Evolutionary conservation across 2,113 vertebrate species (phyloP).

Genomic region (Notarius lentiginosus): DNA sequence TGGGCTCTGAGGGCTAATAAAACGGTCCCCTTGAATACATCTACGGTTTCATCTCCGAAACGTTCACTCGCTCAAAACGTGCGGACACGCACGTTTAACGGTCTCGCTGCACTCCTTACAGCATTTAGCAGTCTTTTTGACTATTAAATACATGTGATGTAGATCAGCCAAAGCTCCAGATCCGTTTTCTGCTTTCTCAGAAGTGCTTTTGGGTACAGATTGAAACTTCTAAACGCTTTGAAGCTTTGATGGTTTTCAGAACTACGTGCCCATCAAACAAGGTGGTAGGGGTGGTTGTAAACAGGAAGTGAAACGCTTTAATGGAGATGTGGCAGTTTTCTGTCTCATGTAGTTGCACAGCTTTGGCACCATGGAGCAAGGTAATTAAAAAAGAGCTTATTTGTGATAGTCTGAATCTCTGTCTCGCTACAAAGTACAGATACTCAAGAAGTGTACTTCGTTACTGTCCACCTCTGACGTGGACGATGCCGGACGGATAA

Average conservation of each 20-base stretch:
- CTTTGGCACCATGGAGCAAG: not conserved
- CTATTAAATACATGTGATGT: not conserved
- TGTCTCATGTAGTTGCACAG: not conserved
- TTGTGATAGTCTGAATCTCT: no score
- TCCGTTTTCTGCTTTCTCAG: not conserved
- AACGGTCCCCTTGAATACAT: not conserved
- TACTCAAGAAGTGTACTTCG: no score
- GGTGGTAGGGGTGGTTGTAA: not conserved
- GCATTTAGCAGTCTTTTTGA: not conserved
- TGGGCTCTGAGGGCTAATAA: constrained; percentile 18
- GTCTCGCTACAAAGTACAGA: no score
- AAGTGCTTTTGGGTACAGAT: not conserved
- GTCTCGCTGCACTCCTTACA: not conserved
- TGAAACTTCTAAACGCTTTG: not conserved
- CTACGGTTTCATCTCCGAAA: not conserved
- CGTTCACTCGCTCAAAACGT: not conserved
- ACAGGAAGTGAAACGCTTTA: not conserved
- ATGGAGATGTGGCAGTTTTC: not conserved
- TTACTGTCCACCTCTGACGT: no score
- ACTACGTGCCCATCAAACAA: not conserved
- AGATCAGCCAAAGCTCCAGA: not conserved
- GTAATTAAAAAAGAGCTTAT: not conserved
- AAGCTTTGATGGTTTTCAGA: not conserved
- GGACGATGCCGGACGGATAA: no score
- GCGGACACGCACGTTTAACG: not conserved